Evolutionary conservation across 2,113 vertebrate species (phyloP), one percentile per base, ranked within the genome.

Genomic region (Carettochelys insculpta): DNA sequence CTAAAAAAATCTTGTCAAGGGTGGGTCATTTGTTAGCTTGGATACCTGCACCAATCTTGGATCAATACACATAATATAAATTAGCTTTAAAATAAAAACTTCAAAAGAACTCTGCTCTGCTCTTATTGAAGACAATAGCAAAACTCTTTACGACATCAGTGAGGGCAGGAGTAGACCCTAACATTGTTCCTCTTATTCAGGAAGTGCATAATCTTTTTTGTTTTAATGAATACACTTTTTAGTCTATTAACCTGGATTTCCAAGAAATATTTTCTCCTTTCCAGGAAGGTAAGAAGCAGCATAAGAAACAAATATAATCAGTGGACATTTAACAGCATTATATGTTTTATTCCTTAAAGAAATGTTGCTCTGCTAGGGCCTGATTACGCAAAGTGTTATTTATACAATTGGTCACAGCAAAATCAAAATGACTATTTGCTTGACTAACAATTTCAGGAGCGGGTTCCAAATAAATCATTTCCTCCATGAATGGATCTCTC

Each of bases 401-500:
- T 68, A 82, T 19, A 73, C 25, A 79, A 79, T 41, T 77, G 81
- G 31, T 73, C 4, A 54, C 61, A 58, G n/a, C 38, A 80, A 95
- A 54, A 96, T 83, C 88, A 77, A 88, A 54, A 94, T 89, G 56
- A 4, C 48, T 27, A 12, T 65, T 82, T 7, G 52, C 10, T 83
- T 53, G 7, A 48, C 89, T 45, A 80, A 93, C 75, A 83, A 4
- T 61, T 29, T 51, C 81, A 84, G 81, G 61, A 92, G 84, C 79
- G 84, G 85, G 51, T 11, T 93, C 79, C 82, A 54, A 87, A 82
- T 45, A 25, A 93, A 94, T 96, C 0, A 1, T 13, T 75, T 27
- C 82, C 85, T 88, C 80, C 27, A 82, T 47, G 34, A 3, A 31
- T 85, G 88, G 31, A 83, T 95, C 85, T 94, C 77, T 79, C 91